Conservation (phyloP, 1,140 invertebrate genomes). For the Hylaeus anthracinus region DNA sequence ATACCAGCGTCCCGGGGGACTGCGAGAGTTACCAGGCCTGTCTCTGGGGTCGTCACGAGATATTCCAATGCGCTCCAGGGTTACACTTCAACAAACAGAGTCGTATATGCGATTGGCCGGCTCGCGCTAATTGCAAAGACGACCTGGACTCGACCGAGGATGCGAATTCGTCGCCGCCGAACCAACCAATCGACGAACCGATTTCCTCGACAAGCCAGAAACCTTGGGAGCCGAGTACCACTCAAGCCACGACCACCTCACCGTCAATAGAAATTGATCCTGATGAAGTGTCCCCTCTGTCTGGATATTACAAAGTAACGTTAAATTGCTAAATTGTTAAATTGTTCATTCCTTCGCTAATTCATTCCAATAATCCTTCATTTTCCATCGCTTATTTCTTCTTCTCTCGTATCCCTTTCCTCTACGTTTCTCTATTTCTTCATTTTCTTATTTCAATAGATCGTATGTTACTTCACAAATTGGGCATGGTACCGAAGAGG, state of each 20-base stretch:
- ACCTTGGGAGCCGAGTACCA: constrained; percentile 53
- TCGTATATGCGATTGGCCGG: constrained; percentile 90
- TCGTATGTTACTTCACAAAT: constrained; percentile 96
- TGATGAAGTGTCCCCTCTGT: constrained; percentile 72
- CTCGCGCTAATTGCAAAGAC: constrained; percentile 84
- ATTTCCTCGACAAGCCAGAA: neutral
- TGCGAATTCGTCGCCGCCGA: neutral
- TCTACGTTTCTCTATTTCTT: too few relatives aligned
- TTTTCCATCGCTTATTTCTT: too few relatives aligned
- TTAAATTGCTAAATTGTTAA: neutral
- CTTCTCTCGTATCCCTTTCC: too few relatives aligned
- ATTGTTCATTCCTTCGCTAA: too few relatives aligned
- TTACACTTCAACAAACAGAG: constrained; percentile 89
- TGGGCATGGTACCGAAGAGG: constrained; percentile 96
- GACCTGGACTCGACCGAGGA: constrained; percentile 9
- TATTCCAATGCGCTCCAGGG: constrained; percentile 87
- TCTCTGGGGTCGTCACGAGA: constrained; percentile 88
- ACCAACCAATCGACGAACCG: neutral
- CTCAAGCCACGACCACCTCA: constrained; percentile 55
- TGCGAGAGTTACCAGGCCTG: constrained; percentile 90
- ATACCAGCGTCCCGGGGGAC: constrained; percentile 84
- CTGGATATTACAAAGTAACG: constrained; percentile 75
- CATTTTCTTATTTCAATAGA: constrained; percentile 74
- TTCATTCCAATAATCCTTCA: too few relatives aligned
- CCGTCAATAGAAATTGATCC: constrained; percentile 74